A percentile compares a stretch with the other conserved stretches of the same genome.
These are phyloP conservation scores for Peromyscus leucopus DNA, from an alignment of 2,113 vertebrate species.

Conservation along the genomic window DNA sequence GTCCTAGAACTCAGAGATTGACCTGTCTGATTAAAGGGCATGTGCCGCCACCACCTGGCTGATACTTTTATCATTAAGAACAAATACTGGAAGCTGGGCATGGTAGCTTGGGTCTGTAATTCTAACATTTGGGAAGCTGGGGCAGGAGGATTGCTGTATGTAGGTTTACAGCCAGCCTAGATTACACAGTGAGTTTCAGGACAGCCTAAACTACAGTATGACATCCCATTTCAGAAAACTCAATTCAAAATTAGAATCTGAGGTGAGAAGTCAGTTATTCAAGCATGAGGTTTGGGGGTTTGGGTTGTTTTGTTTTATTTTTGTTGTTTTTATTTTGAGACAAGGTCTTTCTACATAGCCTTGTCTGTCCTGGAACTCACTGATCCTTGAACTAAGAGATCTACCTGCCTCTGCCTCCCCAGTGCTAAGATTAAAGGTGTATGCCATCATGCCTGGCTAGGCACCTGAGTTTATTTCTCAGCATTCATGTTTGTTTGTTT, in stretches of 20 bases:
- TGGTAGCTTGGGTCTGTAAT: neutral
- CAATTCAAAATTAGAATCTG: neutral
- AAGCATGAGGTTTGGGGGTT: neutral
- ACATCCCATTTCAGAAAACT: neutral
- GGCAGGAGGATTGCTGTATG: neutral
- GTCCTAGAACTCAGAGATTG: neutral
- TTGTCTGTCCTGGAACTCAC: neutral
- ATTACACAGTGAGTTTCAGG: neutral
- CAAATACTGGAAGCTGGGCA: neutral
- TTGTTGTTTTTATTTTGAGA: neutral
- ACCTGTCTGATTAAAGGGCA: neutral
- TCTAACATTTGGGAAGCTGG: neutral
- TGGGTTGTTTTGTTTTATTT: neutral
- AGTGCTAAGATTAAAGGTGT: neutral
- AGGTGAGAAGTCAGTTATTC: neutral
- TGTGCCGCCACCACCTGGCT: neutral
- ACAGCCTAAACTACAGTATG: neutral
- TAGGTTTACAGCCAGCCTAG: neutral
- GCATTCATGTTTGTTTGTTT: neutral
- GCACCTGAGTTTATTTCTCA: neutral
- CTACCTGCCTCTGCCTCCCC: neutral
- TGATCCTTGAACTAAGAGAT: neutral
- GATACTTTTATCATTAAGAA: neutral
- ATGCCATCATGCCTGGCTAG: neutral
- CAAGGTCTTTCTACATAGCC: neutral